phyloP scores from a whole-genome alignment of 2,888 invertebrate species.

The Drosophila atroscutellata region DNA sequence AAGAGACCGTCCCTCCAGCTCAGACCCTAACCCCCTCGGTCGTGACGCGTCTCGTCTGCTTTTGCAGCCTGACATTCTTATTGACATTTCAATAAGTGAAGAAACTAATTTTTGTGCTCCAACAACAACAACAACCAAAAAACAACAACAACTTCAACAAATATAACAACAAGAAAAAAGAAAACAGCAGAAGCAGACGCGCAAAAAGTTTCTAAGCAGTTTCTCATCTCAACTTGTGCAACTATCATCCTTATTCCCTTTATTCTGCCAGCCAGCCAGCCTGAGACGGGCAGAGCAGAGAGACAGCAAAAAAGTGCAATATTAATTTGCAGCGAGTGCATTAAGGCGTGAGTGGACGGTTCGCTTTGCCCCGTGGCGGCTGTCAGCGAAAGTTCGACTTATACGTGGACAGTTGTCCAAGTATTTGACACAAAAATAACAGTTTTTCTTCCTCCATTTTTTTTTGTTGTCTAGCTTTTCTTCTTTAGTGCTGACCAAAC shows the following conservation, averaged over 20 bases:
- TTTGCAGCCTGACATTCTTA: conserved; percentile 67
- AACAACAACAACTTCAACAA: conserved; percentile 2
- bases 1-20: conserved; percentile 7
- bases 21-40: not conserved
- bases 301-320: conserved; percentile 59
- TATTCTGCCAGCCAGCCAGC: not conserved
- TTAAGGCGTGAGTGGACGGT: conserved; percentile 62
- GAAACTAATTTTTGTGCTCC: conserved; percentile 75
- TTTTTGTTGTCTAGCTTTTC: not conserved
- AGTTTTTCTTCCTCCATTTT: conserved; percentile 59
- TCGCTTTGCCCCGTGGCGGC: conserved; percentile 49
- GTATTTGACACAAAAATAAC: conserved; percentile 80
- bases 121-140: conserved; percentile 23
- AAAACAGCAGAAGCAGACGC: conserved; percentile 37
- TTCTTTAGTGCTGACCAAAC: conserved; percentile 60
- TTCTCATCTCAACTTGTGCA: conserved; percentile 67
- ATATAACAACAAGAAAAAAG: conserved; percentile 7
- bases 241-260: conserved; percentile 38
- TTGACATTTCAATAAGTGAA: conserved; percentile 81
- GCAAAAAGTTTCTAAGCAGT: conserved; percentile 62
- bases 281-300: not conserved
- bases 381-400: conserved; percentile 80
- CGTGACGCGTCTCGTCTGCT: conserved; percentile 17
- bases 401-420: conserved; percentile 74
- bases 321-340: conserved; percentile 80